These are phyloP conservation scores for Thera britannica DNA, from an alignment of 2,888 invertebrate species.

Conservation along the genomic window DNA sequence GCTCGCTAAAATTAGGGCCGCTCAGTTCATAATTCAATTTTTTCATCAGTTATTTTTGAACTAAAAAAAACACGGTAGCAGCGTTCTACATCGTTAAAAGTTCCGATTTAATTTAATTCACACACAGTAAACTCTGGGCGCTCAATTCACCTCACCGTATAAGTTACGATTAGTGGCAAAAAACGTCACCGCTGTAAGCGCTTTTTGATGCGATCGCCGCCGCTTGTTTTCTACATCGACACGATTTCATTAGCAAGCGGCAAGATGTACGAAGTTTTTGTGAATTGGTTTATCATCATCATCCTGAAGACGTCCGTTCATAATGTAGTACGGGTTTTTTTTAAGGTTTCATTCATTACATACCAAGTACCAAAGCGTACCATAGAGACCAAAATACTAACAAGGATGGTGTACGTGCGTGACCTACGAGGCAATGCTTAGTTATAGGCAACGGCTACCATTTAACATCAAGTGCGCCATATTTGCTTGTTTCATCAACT, in stretches of 20 bases:
- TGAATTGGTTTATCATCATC: conserved; percentile 2
- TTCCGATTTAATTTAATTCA: conserved; percentile 31
- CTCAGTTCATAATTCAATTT: not conserved
- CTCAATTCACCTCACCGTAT: conserved; percentile 51
- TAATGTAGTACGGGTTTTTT: too few species aligned
- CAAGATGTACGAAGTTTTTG: conserved; percentile 56
- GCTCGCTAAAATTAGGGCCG: not conserved
- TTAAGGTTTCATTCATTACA: too few species aligned
- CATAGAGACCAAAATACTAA: too few species aligned
- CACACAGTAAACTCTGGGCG: conserved; percentile 41
- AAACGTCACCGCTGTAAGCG: conserved; percentile 66
- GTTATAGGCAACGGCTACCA: too few species aligned
- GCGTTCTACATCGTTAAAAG: conserved; percentile 37
- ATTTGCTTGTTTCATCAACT: too few species aligned
- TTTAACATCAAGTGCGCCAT: not conserved
- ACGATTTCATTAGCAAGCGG: conserved; percentile 70
- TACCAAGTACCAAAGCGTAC: too few species aligned
- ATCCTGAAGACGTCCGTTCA: too few species aligned
- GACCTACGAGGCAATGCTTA: too few species aligned
- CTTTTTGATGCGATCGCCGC: conserved; percentile 72
- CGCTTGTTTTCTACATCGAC: conserved; percentile 65
- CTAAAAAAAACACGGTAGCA: conserved; percentile 20
- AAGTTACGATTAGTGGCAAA: conserved; percentile 72
- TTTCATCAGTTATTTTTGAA: conserved; percentile 4
- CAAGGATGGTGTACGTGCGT: too few species aligned